phyloP scores from a whole-genome alignment of 2,113 vertebrate genomes.

The Microcebus tavaratra region DNA sequence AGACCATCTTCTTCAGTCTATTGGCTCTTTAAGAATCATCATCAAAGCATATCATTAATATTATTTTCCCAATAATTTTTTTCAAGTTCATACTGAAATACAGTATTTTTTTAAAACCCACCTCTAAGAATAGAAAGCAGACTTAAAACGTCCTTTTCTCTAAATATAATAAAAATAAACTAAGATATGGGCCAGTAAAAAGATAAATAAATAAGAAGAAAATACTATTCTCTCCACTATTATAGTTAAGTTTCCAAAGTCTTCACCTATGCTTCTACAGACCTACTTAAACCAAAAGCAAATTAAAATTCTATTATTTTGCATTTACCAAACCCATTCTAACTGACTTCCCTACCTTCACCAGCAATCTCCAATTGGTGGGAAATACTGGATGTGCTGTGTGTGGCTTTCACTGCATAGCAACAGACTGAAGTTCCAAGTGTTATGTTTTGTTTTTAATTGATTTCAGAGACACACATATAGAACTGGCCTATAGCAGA shows the following conservation, averaged over 20 bases:
- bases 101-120: not conserved
- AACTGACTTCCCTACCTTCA: not conserved
- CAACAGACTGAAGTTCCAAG: not conserved
- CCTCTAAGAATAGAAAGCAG: not conserved
- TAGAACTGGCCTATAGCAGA: conserved; percentile 18
- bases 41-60: not conserved
- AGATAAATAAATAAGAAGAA: conserved; percentile 1
- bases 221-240: not conserved
- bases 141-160: conserved; percentile 29
- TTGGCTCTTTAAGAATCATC: not conserved
- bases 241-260: not conserved
- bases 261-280: not conserved
- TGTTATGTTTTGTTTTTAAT: not conserved
- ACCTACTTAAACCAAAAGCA: not conserved
- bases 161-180: not conserved
- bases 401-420: not conserved
- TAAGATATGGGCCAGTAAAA: not conserved
- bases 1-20: conserved; percentile 23
- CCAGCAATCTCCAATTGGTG: not conserved
- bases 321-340: not conserved
- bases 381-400: not conserved
- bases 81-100: no score
- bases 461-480: not conserved
- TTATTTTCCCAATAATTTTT: no score
- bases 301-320: conserved; percentile 32